Evolutionary conservation across 1,140 invertebrate genomes (phyloP).

Genomic region (Luehdorfia chinensis): DNA sequence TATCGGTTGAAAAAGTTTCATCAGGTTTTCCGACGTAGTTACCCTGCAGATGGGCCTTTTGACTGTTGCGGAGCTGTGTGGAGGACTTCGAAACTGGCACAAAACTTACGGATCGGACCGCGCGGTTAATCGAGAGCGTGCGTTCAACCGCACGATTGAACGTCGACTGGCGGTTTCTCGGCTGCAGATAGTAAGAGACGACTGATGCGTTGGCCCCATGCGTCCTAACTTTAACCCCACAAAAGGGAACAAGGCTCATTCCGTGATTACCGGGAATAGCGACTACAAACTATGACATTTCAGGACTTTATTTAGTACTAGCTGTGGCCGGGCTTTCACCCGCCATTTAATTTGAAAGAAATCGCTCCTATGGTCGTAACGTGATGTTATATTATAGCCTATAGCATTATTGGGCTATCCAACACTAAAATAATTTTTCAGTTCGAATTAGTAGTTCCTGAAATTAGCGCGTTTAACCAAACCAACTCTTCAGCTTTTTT

Average conservation of each 20-base stretch:
- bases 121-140: background rate
- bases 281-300: background rate
- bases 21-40: background rate
- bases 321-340: no score
- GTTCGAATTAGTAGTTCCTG: no score
- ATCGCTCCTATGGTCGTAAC: no score
- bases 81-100: slow-evolving; percentile 35
- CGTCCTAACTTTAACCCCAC: background rate
- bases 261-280: background rate
- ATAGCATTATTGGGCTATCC: no score
- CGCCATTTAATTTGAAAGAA: no score
- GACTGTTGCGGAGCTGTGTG: background rate
- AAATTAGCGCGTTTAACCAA: no score
- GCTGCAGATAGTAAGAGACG: background rate
- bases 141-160: slow-evolving; percentile 22
- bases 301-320: no score
- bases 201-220: slow-evolving; percentile 5
- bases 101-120: slow-evolving; percentile 36
- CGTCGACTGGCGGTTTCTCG: slow-evolving; percentile 26
- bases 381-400: no score
- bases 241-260: background rate
- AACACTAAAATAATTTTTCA: no score
- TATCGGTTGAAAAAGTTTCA: slow-evolving; percentile 5
- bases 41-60: background rate
- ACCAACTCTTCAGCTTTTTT: no score